These are phyloP conservation scores for Tokudaia muenninki DNA, from an alignment of 2,797 vertebrate genomes.

Conservation along the genomic window DNA sequence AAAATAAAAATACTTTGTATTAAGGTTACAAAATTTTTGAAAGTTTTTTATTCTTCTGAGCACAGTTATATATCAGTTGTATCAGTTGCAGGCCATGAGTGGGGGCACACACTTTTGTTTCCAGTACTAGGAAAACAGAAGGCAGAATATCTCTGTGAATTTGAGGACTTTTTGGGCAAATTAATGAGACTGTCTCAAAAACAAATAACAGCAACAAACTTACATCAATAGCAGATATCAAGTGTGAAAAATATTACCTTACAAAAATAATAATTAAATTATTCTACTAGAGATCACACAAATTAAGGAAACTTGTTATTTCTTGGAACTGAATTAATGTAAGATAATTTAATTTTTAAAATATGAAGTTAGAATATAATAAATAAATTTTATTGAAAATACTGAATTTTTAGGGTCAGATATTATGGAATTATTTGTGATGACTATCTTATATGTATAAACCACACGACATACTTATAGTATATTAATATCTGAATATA, in stretches of 20 bases:
- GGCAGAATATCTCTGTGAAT: not conserved
- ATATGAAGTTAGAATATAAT: not conserved
- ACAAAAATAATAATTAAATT: constrained; percentile 1
- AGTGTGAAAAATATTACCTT: not conserved
- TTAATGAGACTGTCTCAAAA: not conserved
- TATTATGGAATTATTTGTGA: not conserved
- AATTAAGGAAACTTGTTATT: not conserved
- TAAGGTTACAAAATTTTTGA: not conserved
- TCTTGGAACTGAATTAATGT: not conserved
- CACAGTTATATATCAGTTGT: not conserved
- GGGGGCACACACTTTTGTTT: not conserved
- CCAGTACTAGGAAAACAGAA: no score
- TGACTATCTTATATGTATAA: not conserved
- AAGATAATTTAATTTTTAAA: not conserved
- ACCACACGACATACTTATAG: not conserved
- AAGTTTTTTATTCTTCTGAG: not conserved
- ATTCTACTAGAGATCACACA: not conserved
- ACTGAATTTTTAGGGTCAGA: not conserved
- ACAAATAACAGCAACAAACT: not conserved
- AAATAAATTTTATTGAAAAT: not conserved
- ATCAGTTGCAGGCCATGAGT: not conserved
- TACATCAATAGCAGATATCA: not conserved
- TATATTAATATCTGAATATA: not conserved
- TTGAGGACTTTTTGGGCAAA: not conserved
- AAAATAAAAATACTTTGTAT: not conserved